A percentile compares a stretch with the other conserved stretches of the same genome.
phyloP scores from a whole-genome alignment of 2,888 invertebrate genomes.

The Brachypalpus laphriformis region DNA sequence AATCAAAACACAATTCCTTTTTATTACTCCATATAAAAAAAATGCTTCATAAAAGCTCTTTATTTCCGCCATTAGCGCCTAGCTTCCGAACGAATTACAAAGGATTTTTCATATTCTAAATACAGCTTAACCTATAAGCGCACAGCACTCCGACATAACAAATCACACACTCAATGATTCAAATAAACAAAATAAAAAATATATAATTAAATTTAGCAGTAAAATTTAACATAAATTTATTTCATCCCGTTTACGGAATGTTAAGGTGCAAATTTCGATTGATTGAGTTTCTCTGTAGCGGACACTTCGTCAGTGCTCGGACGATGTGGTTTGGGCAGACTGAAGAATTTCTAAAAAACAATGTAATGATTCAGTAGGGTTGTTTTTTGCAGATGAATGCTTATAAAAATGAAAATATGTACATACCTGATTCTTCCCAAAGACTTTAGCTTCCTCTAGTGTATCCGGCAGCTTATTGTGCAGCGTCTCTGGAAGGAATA shows the following conservation, averaged over 20 bases:
- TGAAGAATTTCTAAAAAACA: constrained; percentile 82
- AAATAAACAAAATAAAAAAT: not conserved
- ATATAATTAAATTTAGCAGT: not conserved
- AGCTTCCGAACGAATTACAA: constrained; percentile 38
- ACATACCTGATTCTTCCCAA: constrained; percentile 83
- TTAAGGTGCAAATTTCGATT: constrained; percentile 76
- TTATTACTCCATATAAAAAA: constrained; percentile 59
- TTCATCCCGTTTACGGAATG: not conserved
- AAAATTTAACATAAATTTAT: constrained; percentile 22
- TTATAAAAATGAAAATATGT: constrained; percentile 1
- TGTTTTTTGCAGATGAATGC: constrained; percentile 75
- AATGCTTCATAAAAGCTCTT: constrained; percentile 66
- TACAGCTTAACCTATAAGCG: constrained; percentile 30
- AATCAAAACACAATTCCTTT: constrained; percentile 52
- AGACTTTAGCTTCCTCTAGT: constrained; percentile 85
- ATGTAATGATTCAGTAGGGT: too few species aligned
- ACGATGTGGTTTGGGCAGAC: constrained; percentile 80
- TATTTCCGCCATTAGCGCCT: constrained; percentile 48
- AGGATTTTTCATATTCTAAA: constrained; percentile 20
- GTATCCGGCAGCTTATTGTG: constrained; percentile 87
- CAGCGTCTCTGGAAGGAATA: constrained; percentile 86
- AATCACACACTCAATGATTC: constrained; percentile 42
- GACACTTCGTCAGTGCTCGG: constrained; percentile 33
- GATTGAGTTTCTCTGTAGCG: constrained; percentile 77
- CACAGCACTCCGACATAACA: constrained; percentile 36